phyloP scores from a whole-genome alignment of 1,140 invertebrate species.

The Luehdorfia chinensis region DNA sequence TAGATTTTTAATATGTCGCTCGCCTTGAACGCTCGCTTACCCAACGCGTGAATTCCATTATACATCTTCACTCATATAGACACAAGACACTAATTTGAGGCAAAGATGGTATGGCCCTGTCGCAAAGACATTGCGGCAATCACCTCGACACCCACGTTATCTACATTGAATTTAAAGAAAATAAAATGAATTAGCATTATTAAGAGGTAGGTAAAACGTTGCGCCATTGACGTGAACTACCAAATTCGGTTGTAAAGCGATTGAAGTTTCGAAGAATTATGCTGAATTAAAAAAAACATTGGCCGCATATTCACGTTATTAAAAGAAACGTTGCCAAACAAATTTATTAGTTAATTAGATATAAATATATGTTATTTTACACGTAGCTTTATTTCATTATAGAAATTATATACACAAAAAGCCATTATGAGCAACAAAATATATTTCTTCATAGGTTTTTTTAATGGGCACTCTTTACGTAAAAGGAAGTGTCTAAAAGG shows the following conservation, averaged over 20 bases:
- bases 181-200: slow-evolving; percentile 12
- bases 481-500: too few relatives aligned
- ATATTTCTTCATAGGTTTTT: too few relatives aligned
- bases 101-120: slow-evolving; percentile 35
- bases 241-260: slow-evolving; percentile 5
- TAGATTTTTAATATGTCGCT: slow-evolving; percentile 62
- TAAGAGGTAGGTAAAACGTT: slow-evolving; percentile 1
- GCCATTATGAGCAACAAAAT: too few relatives aligned
- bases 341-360: too few relatives aligned
- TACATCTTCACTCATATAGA: slow-evolving; percentile 35
- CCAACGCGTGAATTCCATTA: slow-evolving; percentile 56
- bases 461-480: too few relatives aligned
- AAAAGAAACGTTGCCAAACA: too few relatives aligned
- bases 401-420: too few relatives aligned
- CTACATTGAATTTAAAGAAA: slow-evolving; percentile 12
- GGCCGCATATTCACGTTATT: too few relatives aligned
- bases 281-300: too few relatives aligned
- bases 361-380: too few relatives aligned
- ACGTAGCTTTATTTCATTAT: too few relatives aligned
- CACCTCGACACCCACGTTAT: slow-evolving; percentile 32
- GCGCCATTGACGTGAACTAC: slow-evolving; percentile 11
- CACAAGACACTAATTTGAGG: slow-evolving; percentile 40
- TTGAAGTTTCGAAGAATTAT: too few relatives aligned
- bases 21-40: slow-evolving; percentile 54
- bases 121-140: slow-evolving; percentile 37